Base-by-base conservation (phyloP, 2,113 vertebrate species). In the Thamnaconus septentrionalis region DNA sequence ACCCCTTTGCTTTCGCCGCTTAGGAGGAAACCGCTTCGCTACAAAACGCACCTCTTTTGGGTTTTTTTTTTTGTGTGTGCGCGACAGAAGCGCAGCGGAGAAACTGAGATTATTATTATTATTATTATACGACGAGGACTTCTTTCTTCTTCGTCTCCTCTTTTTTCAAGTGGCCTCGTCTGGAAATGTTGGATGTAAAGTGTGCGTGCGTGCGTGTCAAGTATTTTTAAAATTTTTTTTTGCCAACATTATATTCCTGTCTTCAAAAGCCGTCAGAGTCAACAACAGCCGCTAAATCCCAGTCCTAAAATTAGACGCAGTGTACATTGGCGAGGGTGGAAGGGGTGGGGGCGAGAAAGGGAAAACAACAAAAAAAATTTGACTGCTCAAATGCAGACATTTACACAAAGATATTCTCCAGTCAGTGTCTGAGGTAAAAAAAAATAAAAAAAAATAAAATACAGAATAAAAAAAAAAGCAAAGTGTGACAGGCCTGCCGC, bases 1-100 rank as follows among this genome's bases (percentile, higher is more conserved):
- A 84, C 76, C 73, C 76, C 62, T 54, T n/a, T 55, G 76, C 18
- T 31, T 47, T 63, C 75, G 18, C 58, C 79, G 57, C 65, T 79
- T 72, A 59, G 40, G 74, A 75, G 75, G 59, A 53, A 67, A 67
- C 60, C 63, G 59, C 73, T 83, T 69, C 18, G 18, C 18, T 31
- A 73, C 75, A 68, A 80, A 81, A 75, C 55, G 11, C 62, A 9
- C 42, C 62, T 75, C 52, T 56, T 45, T 7, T 51, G 44, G 7
- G 7, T 45, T 45, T 5, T 7, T 7, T 45, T 45, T 45, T 3
- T 45, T 45, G 1, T 50, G 18, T 31, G 18, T 31, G 18, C 18
- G 18, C 18, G 18, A 31, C 18, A 31, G 18, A 1, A 31, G 18
- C 18, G 18, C 18, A 31, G 18, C 18, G 18, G 18, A 31, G 18